Conservation (phyloP, 2,888 invertebrate species). For the Leucoptera coffeella region DNA sequence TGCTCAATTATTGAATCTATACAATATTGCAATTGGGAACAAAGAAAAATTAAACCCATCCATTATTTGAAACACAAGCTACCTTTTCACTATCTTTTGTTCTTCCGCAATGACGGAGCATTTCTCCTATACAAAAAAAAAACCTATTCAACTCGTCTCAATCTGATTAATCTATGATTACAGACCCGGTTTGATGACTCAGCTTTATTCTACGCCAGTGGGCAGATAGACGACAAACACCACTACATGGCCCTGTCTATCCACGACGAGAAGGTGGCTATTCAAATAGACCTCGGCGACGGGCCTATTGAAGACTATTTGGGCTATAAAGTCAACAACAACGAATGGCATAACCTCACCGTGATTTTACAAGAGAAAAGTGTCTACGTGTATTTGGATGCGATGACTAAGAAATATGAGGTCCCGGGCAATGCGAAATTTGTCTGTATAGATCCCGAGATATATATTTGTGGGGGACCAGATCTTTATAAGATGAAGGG, state of each 20-base stretch:
- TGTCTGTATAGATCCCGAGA: slow-evolving; percentile 89
- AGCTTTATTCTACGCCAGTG: slow-evolving; percentile 87
- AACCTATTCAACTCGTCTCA: too few species aligned
- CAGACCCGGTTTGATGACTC: slow-evolving; percentile 89
- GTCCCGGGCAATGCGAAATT: slow-evolving; percentile 60
- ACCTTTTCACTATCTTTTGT: too few species aligned
- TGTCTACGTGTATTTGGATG: slow-evolving; percentile 71
- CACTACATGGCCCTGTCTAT: slow-evolving; percentile 88
- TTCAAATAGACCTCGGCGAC: slow-evolving; percentile 84
- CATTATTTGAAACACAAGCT: too few species aligned
- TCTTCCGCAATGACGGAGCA: too few species aligned
- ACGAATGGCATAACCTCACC: slow-evolving; percentile 86
- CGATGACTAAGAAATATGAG: slow-evolving; percentile 62
- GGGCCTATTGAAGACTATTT: slow-evolving; percentile 64
- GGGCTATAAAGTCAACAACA: slow-evolving; percentile 64
- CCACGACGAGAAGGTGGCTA: slow-evolving; percentile 73
- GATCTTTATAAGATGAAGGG: slow-evolving; percentile 79
- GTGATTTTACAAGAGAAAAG: slow-evolving; percentile 72
- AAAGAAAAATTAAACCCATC: too few species aligned
- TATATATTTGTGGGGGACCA: slow-evolving; percentile 87
- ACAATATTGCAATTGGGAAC: too few species aligned
- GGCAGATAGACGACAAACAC: slow-evolving; percentile 79
- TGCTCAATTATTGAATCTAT: too few species aligned
- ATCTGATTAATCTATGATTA: too few species aligned
- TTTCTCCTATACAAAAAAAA: too few species aligned